These are phyloP conservation scores for Porites evermanni DNA, from an alignment of 92 coral and sea anemone species.

Conservation along the genomic window DNA sequence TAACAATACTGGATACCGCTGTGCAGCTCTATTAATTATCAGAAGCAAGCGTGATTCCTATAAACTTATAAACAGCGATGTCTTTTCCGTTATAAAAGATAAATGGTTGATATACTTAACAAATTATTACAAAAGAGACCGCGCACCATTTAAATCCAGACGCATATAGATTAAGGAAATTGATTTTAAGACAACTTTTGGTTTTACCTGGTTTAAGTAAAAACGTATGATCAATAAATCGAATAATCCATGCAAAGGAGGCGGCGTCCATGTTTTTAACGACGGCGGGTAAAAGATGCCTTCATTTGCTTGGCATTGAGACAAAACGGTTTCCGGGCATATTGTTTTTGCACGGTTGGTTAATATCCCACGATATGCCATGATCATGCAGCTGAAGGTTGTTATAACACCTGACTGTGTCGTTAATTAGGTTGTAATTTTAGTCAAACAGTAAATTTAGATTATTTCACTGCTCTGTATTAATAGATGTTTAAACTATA, in stretches of 20 bases:
- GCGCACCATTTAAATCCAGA: no score
- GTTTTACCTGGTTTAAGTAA: no score
- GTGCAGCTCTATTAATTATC: not conserved
- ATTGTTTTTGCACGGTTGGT: conserved; percentile 34
- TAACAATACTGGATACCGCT: conserved; percentile 1
- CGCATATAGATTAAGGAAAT: no score
- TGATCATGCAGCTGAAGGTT: not conserved
- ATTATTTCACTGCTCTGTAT: not conserved
- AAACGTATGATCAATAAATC: no score
- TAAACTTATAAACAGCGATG: not conserved
- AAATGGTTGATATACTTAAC: no score
- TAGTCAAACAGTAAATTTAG: conserved; percentile 23
- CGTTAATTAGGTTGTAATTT: conserved; percentile 11
- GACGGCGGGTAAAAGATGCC: not conserved
- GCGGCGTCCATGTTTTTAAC: not conserved
- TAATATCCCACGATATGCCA: conserved; percentile 24
- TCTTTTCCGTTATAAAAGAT: no score
- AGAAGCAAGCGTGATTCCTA: not conserved
- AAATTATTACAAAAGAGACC: no score
- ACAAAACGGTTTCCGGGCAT: conserved; percentile 1
- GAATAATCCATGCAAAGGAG: not conserved
- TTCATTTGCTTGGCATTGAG: conserved; percentile 8
- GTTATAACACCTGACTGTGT: not conserved
- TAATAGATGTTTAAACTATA: not conserved
- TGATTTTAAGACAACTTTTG: no score